Conservation (phyloP, 2,888 invertebrate species). For the Willowsia nigromaculata region DNA sequence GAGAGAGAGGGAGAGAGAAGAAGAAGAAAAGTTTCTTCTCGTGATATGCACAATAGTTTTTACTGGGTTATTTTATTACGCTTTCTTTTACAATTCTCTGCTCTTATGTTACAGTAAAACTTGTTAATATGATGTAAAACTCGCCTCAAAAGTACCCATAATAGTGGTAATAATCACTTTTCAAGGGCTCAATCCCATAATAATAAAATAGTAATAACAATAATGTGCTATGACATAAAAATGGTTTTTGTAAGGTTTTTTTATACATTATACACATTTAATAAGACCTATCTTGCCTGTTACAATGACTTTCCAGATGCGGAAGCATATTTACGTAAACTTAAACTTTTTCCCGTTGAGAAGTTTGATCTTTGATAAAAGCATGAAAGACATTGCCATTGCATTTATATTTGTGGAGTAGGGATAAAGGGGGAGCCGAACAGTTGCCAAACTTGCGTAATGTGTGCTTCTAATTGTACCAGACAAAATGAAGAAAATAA, state of each 20-base stretch:
- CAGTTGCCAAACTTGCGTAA: too few species aligned
- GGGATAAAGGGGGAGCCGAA: too few species aligned
- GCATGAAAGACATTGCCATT: background rate
- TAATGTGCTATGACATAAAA: background rate
- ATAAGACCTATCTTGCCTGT: too few species aligned
- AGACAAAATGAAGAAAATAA: too few species aligned
- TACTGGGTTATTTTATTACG: background rate
- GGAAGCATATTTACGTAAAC: background rate
- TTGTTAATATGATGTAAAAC: slow-evolving; percentile 36
- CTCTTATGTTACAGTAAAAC: slow-evolving; percentile 25
- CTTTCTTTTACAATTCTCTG: background rate
- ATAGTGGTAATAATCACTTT: slow-evolving; percentile 22
- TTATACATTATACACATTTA: background rate
- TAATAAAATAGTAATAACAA: slow-evolving; percentile 5
- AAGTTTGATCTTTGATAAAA: background rate
- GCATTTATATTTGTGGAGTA: background rate
- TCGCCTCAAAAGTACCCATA: slow-evolving; percentile 11
- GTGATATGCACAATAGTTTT: background rate
- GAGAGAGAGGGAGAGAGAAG: background rate
- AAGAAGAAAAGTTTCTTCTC: background rate
- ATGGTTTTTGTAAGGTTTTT: too few species aligned
- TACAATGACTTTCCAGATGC: background rate
- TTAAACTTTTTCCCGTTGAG: background rate
- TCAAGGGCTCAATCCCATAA: slow-evolving; percentile 3
- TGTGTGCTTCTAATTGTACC: too few species aligned